Evolutionary conservation across 2,888 invertebrate genomes (phyloP).

Genomic region (Acrocyrtus sp.): DNA sequence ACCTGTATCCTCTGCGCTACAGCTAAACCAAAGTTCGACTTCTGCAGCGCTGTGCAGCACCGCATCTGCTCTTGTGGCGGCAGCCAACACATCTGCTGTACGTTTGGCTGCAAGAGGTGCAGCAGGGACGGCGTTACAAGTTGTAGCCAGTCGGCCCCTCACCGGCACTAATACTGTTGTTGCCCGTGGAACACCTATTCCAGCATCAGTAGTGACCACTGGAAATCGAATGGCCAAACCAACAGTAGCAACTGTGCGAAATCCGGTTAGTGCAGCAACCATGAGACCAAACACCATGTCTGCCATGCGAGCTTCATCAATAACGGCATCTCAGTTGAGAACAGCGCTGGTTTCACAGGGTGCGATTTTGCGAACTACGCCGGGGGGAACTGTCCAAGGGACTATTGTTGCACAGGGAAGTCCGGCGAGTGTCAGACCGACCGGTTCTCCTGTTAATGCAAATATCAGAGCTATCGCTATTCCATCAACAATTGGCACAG

Average conservation of each 20-base stretch:
- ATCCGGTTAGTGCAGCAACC: slow-evolving; percentile 19
- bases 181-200: slow-evolving; percentile 53
- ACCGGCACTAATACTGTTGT: slow-evolving; percentile 49
- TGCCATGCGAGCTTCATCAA: slow-evolving; percentile 42
- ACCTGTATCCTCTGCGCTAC: slow-evolving; percentile 48
- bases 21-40: slow-evolving; percentile 26
- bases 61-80: slow-evolving; percentile 55
- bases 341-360: slow-evolving; percentile 48
- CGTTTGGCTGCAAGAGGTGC: slow-evolving; percentile 40
- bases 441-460: slow-evolving; percentile 19
- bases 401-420: slow-evolving; percentile 16
- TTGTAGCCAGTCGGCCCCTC: slow-evolving; percentile 46
- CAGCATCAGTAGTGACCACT: slow-evolving; percentile 45
- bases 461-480: slow-evolving; percentile 35
- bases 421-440: slow-evolving; percentile 27
- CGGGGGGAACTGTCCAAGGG: slow-evolving; percentile 14
- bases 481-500: slow-evolving; percentile 21
- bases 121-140: slow-evolving; percentile 32
- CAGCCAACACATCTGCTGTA: slow-evolving; percentile 43
- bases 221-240: slow-evolving; percentile 45
- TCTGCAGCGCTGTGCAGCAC: slow-evolving; percentile 56
- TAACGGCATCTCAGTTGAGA: slow-evolving; percentile 57
- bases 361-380: slow-evolving; percentile 29
- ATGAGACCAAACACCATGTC: slow-evolving; percentile 5
- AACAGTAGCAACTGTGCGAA: slow-evolving; percentile 21